Conservation (phyloP, 2,888 invertebrate species). For the Phasia obesa region DNA sequence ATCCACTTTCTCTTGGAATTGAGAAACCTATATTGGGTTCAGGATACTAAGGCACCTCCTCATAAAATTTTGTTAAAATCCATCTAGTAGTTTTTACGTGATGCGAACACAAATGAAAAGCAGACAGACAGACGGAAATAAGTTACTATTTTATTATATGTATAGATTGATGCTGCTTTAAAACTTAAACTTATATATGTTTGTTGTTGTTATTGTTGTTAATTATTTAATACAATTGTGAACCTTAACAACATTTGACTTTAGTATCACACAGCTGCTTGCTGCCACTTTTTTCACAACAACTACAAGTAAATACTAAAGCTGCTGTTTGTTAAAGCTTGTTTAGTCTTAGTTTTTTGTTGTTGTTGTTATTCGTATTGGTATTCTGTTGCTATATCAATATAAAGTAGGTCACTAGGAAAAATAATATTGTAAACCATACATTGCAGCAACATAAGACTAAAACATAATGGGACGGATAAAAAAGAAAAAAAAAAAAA, state of each 20-base stretch:
- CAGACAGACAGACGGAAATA: too few species aligned
- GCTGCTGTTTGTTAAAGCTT: constrained; percentile 34
- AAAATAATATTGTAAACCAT: constrained; percentile 65
- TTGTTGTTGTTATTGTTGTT: constrained; percentile 41
- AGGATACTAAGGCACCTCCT: too few species aligned
- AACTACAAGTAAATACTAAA: background rate
- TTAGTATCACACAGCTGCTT: constrained; percentile 29
- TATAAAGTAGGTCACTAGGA: constrained; percentile 67
- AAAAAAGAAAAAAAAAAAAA: background rate
- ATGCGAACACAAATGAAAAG: too few species aligned
- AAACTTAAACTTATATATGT: background rate
- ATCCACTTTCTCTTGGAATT: too few species aligned
- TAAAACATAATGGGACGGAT: background rate
- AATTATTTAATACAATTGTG: constrained; percentile 65
- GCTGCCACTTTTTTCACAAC: constrained; percentile 30
- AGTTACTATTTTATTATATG: too few species aligned
- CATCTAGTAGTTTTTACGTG: too few species aligned
- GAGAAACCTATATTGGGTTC: too few species aligned
- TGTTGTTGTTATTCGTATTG: background rate
- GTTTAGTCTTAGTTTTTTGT: background rate
- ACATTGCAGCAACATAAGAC: constrained; percentile 25
- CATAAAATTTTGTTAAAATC: too few species aligned
- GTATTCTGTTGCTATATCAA: constrained; percentile 15
- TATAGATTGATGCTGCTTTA: too few species aligned
- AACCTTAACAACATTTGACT: constrained; percentile 69